Evolutionary conservation across 2,113 vertebrate genomes (phyloP).

Genomic region (human (Homo sapiens)): DNA sequence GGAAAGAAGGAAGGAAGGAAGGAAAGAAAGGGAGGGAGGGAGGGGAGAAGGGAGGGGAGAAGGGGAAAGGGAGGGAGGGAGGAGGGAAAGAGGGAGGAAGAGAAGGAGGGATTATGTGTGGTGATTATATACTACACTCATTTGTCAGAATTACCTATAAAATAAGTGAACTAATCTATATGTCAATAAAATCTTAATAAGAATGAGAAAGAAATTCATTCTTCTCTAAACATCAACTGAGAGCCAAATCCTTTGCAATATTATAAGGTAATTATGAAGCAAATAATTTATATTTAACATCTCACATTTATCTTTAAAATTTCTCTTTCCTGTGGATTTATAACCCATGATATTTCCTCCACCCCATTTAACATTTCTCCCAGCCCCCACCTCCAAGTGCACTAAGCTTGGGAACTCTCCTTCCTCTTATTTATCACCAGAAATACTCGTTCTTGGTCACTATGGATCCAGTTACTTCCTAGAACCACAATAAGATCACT

Average conservation of each 20-base stretch:
- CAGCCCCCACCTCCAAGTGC: background rate
- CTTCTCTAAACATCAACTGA: background rate
- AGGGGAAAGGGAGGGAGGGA: background rate
- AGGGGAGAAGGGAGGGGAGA: background rate
- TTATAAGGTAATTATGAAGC: background rate
- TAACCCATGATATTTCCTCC: background rate
- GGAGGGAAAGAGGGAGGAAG: background rate
- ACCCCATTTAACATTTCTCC: background rate
- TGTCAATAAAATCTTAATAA: background rate
- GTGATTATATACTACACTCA: background rate
- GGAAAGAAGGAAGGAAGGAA: background rate
- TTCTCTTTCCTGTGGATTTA: background rate
- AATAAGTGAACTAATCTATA: background rate
- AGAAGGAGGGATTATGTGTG: background rate
- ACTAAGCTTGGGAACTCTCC: background rate
- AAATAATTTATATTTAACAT: background rate
- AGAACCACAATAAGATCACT: background rate
- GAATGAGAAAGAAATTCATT: background rate
- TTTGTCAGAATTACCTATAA: background rate
- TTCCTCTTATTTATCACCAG: background rate
- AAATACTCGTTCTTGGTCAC: background rate
- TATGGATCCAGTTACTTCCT: background rate
- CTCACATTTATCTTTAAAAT: background rate
- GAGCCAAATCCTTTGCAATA: background rate
- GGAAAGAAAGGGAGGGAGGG: rapidly evolving